phyloP scores from a whole-genome alignment of 2,113 vertebrate genomes.

The Calyptomena viridis region DNA sequence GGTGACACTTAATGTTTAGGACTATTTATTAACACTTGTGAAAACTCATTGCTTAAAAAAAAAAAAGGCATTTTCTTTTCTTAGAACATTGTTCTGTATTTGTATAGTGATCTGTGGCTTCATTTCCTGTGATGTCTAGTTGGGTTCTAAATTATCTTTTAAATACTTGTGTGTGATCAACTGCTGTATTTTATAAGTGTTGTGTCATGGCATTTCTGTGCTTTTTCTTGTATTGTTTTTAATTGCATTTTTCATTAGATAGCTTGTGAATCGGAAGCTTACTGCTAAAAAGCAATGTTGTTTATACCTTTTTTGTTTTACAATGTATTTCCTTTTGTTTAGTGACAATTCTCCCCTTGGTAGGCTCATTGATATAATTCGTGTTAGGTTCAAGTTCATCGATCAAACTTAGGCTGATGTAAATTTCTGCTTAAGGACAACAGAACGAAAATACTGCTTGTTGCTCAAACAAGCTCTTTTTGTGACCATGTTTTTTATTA shows the following conservation, averaged over 20 bases:
- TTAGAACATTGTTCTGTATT: constrained; percentile 42
- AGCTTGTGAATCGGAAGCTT: constrained; percentile 49
- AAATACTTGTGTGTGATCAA: constrained; percentile 37
- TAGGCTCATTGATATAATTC: neutral
- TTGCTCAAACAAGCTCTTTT: neutral
- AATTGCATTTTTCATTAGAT: constrained; percentile 46
- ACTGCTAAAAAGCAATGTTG: constrained; percentile 34
- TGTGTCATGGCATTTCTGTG: constrained; percentile 52
- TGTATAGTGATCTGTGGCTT: constrained; percentile 59
- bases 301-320: constrained; percentile 46
- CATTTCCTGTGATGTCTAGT: constrained; percentile 45
- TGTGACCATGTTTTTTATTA: constrained; percentile 3
- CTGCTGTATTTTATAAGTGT: constrained; percentile 58
- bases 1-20: neutral
- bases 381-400: neutral
- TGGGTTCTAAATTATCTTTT: constrained; percentile 50
- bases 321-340: neutral
- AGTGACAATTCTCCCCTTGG: neutral
- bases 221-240: constrained; percentile 44
- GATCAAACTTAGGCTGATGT: constrained; percentile 8
- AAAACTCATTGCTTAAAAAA: constrained; percentile 28
- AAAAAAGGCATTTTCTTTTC: constrained; percentile 27
- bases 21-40: constrained; percentile 38
- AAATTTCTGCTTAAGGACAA: constrained; percentile 36
- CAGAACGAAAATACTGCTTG: neutral